These are phyloP conservation scores for Acrobasis repandana DNA, from an alignment of 2,888 invertebrate genomes.

Conservation along the genomic window DNA sequence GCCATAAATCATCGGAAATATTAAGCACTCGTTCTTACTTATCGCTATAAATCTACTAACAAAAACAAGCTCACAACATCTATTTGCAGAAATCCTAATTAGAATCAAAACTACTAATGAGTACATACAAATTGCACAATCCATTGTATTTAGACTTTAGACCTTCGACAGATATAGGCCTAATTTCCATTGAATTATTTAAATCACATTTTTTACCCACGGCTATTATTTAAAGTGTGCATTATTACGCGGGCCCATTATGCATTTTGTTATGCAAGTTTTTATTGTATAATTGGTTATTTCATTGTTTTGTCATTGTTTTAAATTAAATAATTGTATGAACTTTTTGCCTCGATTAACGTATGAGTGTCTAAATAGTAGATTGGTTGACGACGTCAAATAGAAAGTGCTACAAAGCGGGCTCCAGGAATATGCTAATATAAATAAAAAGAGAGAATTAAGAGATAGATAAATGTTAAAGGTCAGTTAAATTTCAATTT, in stretches of 20 bases:
- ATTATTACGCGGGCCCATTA: background rate
- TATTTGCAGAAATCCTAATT: background rate
- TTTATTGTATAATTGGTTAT: background rate
- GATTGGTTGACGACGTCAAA: too few relatives aligned
- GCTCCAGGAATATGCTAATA: too few relatives aligned
- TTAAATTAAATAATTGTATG: background rate
- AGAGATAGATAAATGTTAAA: too few relatives aligned
- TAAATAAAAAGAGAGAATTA: too few relatives aligned
- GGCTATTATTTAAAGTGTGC: background rate
- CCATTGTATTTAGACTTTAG: background rate
- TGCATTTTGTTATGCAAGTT: constrained; percentile 1
- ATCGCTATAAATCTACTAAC: background rate
- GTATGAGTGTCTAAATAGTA: too few relatives aligned
- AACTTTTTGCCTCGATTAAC: too few relatives aligned
- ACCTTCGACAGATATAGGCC: constrained; percentile 1
- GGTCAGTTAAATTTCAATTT: too few relatives aligned
- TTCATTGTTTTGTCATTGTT: background rate
- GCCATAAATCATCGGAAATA: too few relatives aligned
- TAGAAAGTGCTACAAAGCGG: too few relatives aligned
- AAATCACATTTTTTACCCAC: constrained; percentile 1
- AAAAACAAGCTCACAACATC: background rate
- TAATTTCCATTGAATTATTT: background rate
- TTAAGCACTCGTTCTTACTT: too few relatives aligned
- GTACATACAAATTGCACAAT: background rate
- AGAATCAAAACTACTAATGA: background rate